Evolutionary conservation across 2,888 invertebrate species (phyloP).

Genomic region (Pteria penguin): DNA sequence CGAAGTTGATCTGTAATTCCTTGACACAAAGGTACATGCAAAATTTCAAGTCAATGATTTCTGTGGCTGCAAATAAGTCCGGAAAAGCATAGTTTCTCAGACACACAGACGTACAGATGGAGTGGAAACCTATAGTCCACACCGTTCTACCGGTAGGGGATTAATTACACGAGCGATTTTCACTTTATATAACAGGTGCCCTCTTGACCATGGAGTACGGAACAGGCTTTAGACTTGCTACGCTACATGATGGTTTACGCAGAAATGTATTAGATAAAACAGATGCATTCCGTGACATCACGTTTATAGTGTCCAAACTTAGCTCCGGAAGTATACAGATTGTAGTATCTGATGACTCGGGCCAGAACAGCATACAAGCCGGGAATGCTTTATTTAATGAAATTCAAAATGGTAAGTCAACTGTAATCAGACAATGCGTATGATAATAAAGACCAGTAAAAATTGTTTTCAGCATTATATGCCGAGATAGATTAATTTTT

Average conservation of each 20-base stretch:
- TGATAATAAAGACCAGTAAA: not conserved
- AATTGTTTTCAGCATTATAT: not conserved
- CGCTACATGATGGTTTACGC: slow-evolving; percentile 55
- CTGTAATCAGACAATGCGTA: not conserved
- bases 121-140: too few relatives aligned
- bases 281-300: slow-evolving; percentile 50
- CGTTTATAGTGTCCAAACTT: slow-evolving; percentile 61
- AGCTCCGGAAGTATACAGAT: slow-evolving; percentile 64
- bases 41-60: too few relatives aligned
- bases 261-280: slow-evolving; percentile 52
- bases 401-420: slow-evolving; percentile 55
- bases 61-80: too few relatives aligned
- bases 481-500: not conserved
- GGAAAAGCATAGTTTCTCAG: too few relatives aligned
- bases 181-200: slow-evolving; percentile 56
- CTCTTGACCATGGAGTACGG: slow-evolving; percentile 63
- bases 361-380: slow-evolving; percentile 51
- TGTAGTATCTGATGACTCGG: slow-evolving; percentile 59
- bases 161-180: too few relatives aligned
- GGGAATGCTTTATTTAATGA: slow-evolving; percentile 55
- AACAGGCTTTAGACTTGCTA: slow-evolving; percentile 63
- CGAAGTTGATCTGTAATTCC: too few relatives aligned
- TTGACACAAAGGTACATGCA: too few relatives aligned
- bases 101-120: too few relatives aligned
- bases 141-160: too few relatives aligned